These are phyloP conservation scores for Merluccius polli DNA, from an alignment of 2,797 vertebrate species.

Conservation along the genomic window DNA sequence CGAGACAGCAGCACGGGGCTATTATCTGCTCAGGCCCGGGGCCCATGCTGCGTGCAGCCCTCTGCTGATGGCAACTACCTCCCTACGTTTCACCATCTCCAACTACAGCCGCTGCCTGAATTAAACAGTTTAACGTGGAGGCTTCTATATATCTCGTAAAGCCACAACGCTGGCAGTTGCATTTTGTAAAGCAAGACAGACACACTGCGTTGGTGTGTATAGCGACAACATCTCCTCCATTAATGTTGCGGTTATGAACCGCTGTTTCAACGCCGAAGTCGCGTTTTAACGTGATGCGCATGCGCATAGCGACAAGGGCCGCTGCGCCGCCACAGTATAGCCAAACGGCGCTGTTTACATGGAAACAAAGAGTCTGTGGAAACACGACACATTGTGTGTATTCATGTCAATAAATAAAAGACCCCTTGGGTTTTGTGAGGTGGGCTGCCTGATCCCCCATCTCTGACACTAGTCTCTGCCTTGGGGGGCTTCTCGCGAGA, in stretches of 20 bases:
- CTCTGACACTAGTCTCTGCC: slow-evolving; percentile 21
- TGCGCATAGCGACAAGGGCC: no score
- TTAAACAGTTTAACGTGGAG: background rate
- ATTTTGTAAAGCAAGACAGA: slow-evolving; percentile 67
- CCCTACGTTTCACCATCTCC: background rate
- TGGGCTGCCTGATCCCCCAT: background rate
- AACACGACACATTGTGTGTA: background rate
- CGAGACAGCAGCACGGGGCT: no score
- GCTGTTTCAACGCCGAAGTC: background rate
- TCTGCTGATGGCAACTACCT: background rate
- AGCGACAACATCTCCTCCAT: background rate
- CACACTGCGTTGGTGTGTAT: background rate
- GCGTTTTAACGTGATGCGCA: background rate
- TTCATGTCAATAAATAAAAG: background rate
- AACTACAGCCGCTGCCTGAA: background rate
- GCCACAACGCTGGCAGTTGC: slow-evolving; percentile 78
- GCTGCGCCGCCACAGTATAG: no score
- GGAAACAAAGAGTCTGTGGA: background rate
- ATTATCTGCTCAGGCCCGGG: background rate
- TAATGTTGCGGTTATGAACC: background rate
- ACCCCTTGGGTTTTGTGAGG: background rate
- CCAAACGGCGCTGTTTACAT: background rate
- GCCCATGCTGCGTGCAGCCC: background rate
- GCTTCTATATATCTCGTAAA: slow-evolving; percentile 78
- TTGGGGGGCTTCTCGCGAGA: slow-evolving; percentile 9